Base-by-base conservation (phyloP, 2,113 vertebrate genomes). In the Panurus biarmicus region DNA sequence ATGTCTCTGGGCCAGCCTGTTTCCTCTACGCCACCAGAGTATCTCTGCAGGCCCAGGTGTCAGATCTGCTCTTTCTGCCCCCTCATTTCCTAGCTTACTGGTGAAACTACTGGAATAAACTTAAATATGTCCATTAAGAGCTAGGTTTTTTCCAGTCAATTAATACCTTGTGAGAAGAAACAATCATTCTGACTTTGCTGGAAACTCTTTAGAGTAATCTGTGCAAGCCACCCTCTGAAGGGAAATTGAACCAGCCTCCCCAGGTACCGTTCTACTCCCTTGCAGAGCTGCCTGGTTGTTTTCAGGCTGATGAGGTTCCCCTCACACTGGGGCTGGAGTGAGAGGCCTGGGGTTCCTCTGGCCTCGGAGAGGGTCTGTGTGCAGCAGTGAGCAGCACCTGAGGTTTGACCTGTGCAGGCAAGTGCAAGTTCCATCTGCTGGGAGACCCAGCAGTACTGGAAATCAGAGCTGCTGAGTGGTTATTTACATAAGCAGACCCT, bases 281-380 rank as follows among this genome's bases (percentile, higher is more conserved):
- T 54, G 42, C 23, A 26, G 66, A 50, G 44, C 50, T 42, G 73
- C 3, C 21, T 21, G 60, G 25, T 28, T 24, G 22, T 54, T 44
- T 10, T 1, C 56, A 62, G 40, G 58, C 15, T 60, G 44, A 1
- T 18, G 58, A 48, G 3, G 2, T 22, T 79, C 23, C 4, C 7
- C 26, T 42, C 64, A 40, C 18, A 0, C 1, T n/a, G 2, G 0
- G 15, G 14, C 44, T 42, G 45, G 25, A 67, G 71, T 61, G 75
- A 70, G 22, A 64, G 60, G 36, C 15, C 48, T 9, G 33, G n/a
- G 22, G 11, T 33, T 36, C 54, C 74, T 71, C 53, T 47, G 60
- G n/a, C 9, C 14, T 36, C 2, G 0, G 2, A 14, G 61, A 35
- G 33, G 18, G 7, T 36, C 22, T 0, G 1, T 33, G 25, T 20